Conservation (phyloP, 2,888 invertebrate genomes). For the Drosophila trichaetosa region DNA sequence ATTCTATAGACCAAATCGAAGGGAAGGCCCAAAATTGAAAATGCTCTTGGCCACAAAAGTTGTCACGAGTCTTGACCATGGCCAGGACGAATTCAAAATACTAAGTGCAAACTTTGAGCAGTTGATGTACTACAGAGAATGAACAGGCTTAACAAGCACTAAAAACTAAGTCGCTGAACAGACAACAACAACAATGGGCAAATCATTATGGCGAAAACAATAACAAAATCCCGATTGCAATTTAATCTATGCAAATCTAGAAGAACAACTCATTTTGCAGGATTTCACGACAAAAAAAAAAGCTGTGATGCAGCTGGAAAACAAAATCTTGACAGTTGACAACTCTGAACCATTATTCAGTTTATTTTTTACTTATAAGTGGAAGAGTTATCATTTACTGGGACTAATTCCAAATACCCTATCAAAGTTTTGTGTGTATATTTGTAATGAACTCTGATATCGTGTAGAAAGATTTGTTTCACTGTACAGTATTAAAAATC, state of each 20-base stretch:
- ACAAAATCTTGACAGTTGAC: constrained; percentile 27
- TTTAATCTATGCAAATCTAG: constrained; percentile 77
- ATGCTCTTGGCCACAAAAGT: constrained; percentile 38
- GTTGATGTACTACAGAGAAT: constrained; percentile 17
- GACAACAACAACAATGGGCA: constrained; percentile 29
- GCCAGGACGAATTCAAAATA: constrained; percentile 35
- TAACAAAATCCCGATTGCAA: constrained; percentile 48
- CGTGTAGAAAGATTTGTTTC: background rate
- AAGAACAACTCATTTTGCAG: constrained; percentile 73
- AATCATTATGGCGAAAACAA: constrained; percentile 50
- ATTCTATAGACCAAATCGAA: constrained; percentile 57
- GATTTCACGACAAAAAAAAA: constrained; percentile 65
- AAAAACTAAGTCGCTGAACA: constrained; percentile 39
- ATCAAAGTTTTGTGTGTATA: background rate
- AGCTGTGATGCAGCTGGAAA: constrained; percentile 48
- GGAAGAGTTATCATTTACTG: background rate
- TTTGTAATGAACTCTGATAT: background rate
- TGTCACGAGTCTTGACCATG: constrained; percentile 41
- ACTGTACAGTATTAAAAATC: background rate
- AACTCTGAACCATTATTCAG: constrained; percentile 1
- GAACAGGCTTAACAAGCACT: constrained; percentile 50
- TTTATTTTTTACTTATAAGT: constrained; percentile 28
- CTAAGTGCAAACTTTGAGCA: constrained; percentile 28
- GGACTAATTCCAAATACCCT: background rate
- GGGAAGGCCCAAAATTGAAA: constrained; percentile 42